Evolutionary conservation across 2,888 invertebrate genomes (phyloP).

Genomic region (Sussaba pulchella): DNA sequence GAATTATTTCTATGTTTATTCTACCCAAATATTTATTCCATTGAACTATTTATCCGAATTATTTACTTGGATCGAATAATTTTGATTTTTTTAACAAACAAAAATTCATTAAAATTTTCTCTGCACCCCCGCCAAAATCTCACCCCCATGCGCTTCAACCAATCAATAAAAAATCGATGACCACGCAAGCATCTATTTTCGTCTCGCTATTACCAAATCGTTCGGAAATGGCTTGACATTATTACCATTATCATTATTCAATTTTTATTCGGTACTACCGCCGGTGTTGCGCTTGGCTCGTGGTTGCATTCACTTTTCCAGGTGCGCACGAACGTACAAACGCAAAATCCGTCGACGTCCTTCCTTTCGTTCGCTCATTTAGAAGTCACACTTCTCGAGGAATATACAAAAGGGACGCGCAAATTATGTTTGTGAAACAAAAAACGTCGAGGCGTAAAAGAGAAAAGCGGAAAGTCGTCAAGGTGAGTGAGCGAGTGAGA

Average conservation of each 20-base stretch:
- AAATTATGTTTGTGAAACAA: constrained; percentile 23
- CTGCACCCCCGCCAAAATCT: too few species aligned
- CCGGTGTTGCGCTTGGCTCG: neutral
- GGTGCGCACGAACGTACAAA: neutral
- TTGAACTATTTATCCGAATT: too few species aligned
- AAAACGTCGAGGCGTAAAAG: constrained; percentile 7
- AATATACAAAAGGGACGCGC: constrained; percentile 34
- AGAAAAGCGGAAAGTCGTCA: neutral
- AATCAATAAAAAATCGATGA: too few species aligned
- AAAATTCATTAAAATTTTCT: too few species aligned
- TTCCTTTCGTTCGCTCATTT: neutral
- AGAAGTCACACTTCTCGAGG: neutral
- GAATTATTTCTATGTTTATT: too few species aligned
- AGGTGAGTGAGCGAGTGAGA: too few species aligned
- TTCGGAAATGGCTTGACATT: neutral
- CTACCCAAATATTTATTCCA: too few species aligned
- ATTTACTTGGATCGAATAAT: too few species aligned
- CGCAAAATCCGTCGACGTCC: neutral
- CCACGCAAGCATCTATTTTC: too few species aligned
- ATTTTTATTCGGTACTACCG: neutral
- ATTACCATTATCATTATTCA: neutral
- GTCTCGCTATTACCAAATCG: too few species aligned
- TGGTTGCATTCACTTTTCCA: neutral
- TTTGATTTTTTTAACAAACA: too few species aligned
- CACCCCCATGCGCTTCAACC: too few species aligned